Conservation (phyloP, 2,113 vertebrate species). For the Seriola aureovittata region DNA sequence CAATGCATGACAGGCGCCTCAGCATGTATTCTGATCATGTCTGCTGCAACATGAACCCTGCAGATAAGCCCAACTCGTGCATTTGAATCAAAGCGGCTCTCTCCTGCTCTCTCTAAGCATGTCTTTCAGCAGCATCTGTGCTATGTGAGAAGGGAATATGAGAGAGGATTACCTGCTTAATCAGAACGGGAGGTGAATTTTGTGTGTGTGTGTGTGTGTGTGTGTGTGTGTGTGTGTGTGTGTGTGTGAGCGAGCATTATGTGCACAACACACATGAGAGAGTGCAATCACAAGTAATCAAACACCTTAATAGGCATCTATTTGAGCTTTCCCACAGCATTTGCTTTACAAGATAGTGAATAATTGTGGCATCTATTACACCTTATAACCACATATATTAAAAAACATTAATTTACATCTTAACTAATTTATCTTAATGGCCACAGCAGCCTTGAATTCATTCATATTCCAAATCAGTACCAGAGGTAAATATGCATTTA, state of each 20-base stretch:
- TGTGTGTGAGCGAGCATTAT: background rate
- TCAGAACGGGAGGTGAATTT: conserved; percentile 53
- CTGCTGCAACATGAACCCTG: conserved; percentile 38
- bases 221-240: conserved; percentile 18
- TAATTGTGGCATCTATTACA: conserved; percentile 18
- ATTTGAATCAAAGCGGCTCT: conserved; percentile 47
- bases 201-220: conserved; percentile 19
- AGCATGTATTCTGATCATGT: conserved; percentile 46
- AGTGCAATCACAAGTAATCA: conserved; percentile 55
- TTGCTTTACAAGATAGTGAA: conserved; percentile 32
- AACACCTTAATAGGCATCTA: conserved; percentile 44
- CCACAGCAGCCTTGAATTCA: background rate
- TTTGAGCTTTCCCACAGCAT: conserved; percentile 32
- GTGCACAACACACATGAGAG: conserved; percentile 15
- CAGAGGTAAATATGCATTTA: conserved; percentile 35
- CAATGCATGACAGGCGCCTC: conserved; percentile 12
- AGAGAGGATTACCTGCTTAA: conserved; percentile 65
- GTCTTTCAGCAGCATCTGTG: conserved; percentile 61
- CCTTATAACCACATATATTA: conserved; percentile 11
- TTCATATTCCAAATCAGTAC: background rate
- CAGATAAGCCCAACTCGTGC: conserved; percentile 51
- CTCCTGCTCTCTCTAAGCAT: conserved; percentile 7
- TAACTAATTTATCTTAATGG: background rate
- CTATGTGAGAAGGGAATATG: conserved; percentile 33
- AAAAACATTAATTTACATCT: conserved; percentile 5